Evolutionary conservation across 2,113 vertebrate genomes (phyloP), one percentile per base, ranked within the genome.

Genomic region (Thomomys bottae): DNA sequence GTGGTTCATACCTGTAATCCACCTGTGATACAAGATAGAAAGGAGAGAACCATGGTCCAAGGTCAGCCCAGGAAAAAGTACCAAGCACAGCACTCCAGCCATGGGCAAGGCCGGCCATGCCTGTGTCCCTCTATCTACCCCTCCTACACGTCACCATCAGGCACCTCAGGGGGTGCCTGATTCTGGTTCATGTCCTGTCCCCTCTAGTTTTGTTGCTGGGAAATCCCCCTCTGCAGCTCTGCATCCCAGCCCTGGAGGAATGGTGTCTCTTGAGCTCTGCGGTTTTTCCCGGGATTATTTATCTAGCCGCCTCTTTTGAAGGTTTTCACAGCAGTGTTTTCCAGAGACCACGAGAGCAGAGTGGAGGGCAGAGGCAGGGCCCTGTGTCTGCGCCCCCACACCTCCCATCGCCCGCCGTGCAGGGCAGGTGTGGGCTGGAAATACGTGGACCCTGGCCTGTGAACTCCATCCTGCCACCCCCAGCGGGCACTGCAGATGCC

Each of bases 221-320:
- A 89, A 84, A 87, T 81, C 80, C 75, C 77, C 81, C 57, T 54
- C 77, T 70, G 26, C 63, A 92, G 73, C 66, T 20, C 73, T 91
- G 87, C 80, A 38, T 90, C 45, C 71, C 68, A 42, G 71, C 70
- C 30, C 0, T 23, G 32, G 45, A 78, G 54, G 87, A 93, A 92
- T 89, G 5, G 14, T 88, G 49, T 80, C 83, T 84, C 87, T 95
- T 96, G 92, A 95, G 91, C 78, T 89, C 90, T 92, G 91, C 89
- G 90, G 63, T 95, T 95, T 94, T 93, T 88, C 95, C 94, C 92
- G 79, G 92, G 93, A 87, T 95, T 95, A 88, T 95, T 94, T 93
- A 96, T 96, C 95, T 93, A 92, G 88, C 89, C 71, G 95, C 95
- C 92, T 94, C 71, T 45, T 64, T 83, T 91, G 85, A 94, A 96